A percentile compares a stretch with the other conserved stretches of the same genome.
Evolutionary conservation across 2,113 vertebrate species (phyloP).

Genomic region (Peromyscus maniculatus): DNA sequence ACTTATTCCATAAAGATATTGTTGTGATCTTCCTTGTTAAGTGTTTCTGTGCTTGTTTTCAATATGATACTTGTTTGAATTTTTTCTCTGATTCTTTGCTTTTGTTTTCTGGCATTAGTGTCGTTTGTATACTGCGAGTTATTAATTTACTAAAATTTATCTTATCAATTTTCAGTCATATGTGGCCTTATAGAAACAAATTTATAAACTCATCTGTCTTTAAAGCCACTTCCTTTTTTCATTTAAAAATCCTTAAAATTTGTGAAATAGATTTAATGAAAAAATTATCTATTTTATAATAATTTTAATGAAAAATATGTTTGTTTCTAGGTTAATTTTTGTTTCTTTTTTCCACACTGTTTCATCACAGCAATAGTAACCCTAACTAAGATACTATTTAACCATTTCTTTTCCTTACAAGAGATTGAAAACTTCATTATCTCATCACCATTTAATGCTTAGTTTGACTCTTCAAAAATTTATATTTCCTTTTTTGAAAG

Average conservation of each 20-base stretch:
- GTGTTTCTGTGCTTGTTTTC: neutral
- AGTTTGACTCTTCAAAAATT: neutral
- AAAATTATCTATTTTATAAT: neutral
- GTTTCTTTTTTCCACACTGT: neutral
- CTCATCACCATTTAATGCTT: neutral
- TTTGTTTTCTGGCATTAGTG: neutral
- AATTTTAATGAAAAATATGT: neutral
- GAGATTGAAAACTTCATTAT: neutral
- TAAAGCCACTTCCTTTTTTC: neutral
- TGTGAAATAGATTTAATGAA: neutral
- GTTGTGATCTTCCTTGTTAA: neutral
- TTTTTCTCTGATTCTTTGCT: neutral
- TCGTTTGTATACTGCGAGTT: neutral
- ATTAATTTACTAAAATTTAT: neutral
- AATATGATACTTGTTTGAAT: neutral
- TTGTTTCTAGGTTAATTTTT: neutral
- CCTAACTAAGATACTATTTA: neutral
- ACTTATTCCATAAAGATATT: neutral
- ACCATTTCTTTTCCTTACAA: neutral
- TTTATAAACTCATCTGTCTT: neutral
- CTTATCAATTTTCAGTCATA: neutral
- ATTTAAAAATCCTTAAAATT: neutral
- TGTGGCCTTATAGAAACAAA: neutral
- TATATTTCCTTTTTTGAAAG: neutral
- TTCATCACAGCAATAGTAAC: neutral